Base-by-base conservation (phyloP, 1,140 invertebrate genomes). In the Dolichoris vasculosae region DNA sequence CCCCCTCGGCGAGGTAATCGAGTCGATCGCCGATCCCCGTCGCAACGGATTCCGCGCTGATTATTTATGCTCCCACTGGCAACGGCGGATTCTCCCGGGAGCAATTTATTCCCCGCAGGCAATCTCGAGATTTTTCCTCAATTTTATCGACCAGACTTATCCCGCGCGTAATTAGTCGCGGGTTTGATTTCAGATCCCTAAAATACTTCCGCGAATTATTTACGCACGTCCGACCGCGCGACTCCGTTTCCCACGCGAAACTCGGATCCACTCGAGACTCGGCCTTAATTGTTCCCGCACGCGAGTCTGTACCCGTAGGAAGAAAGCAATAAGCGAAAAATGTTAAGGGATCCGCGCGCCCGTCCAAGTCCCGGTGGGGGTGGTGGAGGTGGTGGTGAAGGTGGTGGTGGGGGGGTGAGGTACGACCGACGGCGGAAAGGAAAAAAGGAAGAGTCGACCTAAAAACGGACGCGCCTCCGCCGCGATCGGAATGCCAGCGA, bases 51-150 rank as follows among this genome's bases (percentile, higher is more conserved):
- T 69, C 83, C 78, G 78, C 48, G 80, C 38, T 73, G 85, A 85
- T 88, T 87, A 86, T 86, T 82, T 82, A 73, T 82, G 80, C 35
- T 40, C 64, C 80, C 40, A 48, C 32, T 20, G 77, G 77, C 77
- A 43, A 51, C 46, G 8, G 23, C 46, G 8, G 23, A 64, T 79
- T 64, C 30, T 64, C 55, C 11, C 48, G 38, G n/a, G 26, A 55
- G 43, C 46, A 55, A 73, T 73, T 82, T 71, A 71, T 73, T 73
- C 67, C 76, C 26, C 40, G n/a, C 23, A 9, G n/a, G 71, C 38
- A 43, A 23, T 59, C 30, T 20, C 15, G 30, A 38, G 15, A 35
- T 69, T 38, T 69, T 38, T 30, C 15, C 67, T 35, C 67, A 38
- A 69, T 69, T 69, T 69, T 69, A 69, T 69, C 67, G 67, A 23